Evolutionary conservation across 1,140 invertebrate genomes (phyloP).

Genomic region (Gerris buenoi): DNA sequence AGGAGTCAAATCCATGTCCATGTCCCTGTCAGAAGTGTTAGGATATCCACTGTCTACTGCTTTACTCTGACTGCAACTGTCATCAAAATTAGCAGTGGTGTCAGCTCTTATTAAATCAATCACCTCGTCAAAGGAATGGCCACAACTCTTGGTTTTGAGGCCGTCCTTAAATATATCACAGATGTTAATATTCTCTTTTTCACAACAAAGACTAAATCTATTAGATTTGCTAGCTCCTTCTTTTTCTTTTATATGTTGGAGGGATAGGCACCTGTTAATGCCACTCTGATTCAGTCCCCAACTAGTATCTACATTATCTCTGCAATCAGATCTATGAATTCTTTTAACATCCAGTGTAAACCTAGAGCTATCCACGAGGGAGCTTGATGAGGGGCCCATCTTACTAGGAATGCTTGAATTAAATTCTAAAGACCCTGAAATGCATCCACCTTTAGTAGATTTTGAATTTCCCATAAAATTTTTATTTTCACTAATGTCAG

Average conservation of each 20-base stretch:
- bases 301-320: background rate
- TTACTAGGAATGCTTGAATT: too few relatives aligned
- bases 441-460: too few relatives aligned
- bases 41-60: conserved; percentile 36
- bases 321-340: background rate
- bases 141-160: conserved; percentile 1
- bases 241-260: conserved; percentile 5
- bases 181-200: conserved; percentile 4
- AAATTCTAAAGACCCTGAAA: too few relatives aligned
- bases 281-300: background rate
- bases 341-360: background rate
- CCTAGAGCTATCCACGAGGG: too few relatives aligned
- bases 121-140: background rate
- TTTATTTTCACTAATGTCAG: too few relatives aligned
- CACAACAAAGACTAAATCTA: conserved; percentile 12
- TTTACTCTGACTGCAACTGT: conserved; percentile 16
- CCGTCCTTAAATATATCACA: conserved; percentile 9
- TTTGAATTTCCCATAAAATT: too few relatives aligned
- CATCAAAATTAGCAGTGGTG: background rate
- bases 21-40: conserved; percentile 32
- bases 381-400: too few relatives aligned
- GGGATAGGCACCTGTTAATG: conserved; percentile 3
- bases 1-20: conserved; percentile 24
- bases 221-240: conserved; percentile 7
- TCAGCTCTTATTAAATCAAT: background rate